A percentile compares a stretch with the other conserved stretches of the same genome.
Conservation (phyloP, 2,113 vertebrate species). For the Panurus biarmicus region DNA sequence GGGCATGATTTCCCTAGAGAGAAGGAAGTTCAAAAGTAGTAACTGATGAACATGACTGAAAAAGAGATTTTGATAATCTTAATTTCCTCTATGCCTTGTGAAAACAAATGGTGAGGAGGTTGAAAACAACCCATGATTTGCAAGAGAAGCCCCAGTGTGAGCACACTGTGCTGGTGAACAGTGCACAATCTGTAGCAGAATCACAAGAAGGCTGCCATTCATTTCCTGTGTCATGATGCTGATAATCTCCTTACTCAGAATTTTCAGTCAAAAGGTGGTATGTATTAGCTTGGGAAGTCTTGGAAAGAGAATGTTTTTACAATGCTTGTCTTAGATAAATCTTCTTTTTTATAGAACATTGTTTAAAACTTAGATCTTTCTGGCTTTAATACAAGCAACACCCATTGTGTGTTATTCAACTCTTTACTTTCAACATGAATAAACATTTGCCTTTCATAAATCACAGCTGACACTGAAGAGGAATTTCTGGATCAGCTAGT, state of each 20-base stretch:
- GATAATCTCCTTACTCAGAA: background rate
- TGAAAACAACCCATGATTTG: background rate
- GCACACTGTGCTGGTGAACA: background rate
- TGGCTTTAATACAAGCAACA: background rate
- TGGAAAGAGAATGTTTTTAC: background rate
- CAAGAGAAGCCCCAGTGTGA: background rate
- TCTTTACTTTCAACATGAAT: constrained; percentile 1
- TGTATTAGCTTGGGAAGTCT: background rate
- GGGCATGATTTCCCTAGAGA: background rate
- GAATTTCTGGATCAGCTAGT: constrained; percentile 1
- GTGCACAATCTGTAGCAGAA: background rate
- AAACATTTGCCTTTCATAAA: constrained; percentile 8
- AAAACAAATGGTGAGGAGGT: background rate
- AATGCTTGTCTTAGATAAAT: background rate
- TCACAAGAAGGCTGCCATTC: background rate
- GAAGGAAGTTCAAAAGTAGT: background rate
- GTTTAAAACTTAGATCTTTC: background rate
- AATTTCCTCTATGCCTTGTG: background rate
- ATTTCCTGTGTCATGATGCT: background rate
- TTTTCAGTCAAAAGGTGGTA: background rate
- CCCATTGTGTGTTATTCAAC: background rate
- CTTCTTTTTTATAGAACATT: background rate
- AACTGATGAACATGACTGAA: background rate
- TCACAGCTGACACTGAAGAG: background rate
- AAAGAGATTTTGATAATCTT: background rate